phyloP scores from a whole-genome alignment of 1,140 invertebrate genomes.

The Melanaphis sacchari region DNA sequence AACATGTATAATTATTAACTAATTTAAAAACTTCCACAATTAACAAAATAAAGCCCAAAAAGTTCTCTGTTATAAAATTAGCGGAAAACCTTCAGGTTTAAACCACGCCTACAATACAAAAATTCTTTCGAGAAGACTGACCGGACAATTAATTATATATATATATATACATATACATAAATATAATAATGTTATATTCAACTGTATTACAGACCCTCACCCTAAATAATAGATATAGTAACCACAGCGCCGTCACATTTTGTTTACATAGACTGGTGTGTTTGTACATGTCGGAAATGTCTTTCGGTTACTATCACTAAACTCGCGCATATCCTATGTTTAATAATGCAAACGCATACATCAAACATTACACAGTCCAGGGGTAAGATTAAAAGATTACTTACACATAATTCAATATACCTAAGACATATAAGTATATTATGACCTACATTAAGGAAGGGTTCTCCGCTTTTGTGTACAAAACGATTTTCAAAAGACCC shows the following conservation, averaged over 20 bases:
- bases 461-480: background rate
- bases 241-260: background rate
- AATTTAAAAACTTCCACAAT: background rate
- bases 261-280: background rate
- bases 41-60: background rate
- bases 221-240: too few species aligned
- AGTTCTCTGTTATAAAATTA: background rate
- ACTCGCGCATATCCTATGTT: background rate
- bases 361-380: background rate
- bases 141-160: background rate
- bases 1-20: background rate
- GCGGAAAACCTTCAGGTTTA: background rate
- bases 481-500: background rate
- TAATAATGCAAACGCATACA: background rate
- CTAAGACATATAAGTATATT: background rate
- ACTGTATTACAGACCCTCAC: too few species aligned
- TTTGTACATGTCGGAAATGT: constrained; percentile 22
- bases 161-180: background rate
- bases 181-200: background rate
- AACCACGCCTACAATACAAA: background rate
- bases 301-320: background rate
- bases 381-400: background rate
- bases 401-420: background rate
- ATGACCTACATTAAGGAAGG: background rate
- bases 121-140: background rate